These are phyloP conservation scores for Uromys caudimaculatus DNA, from an alignment of 2,797 vertebrate species.

Conservation along the genomic window DNA sequence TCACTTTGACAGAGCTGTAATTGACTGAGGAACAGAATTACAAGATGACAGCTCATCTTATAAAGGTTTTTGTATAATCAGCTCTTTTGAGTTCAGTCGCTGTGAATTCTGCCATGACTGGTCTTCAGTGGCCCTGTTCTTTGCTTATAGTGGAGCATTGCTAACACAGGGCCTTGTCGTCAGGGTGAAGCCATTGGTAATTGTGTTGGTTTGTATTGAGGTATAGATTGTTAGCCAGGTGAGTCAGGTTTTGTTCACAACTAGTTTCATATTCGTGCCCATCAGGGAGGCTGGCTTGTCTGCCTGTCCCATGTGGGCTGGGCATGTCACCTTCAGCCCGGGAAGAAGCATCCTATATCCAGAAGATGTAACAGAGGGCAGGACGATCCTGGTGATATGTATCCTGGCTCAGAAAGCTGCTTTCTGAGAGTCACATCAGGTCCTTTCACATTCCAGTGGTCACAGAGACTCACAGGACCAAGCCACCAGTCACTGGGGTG, in stretches of 20 bases:
- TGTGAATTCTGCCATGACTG: not conserved
- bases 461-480: not conserved
- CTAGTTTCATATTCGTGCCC: not conserved
- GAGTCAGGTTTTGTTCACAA: not conserved
- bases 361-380: not conserved
- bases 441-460: not conserved
- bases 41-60: not conserved
- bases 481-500: not conserved
- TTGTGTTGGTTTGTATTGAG: not conserved
- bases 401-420: not conserved
- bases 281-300: not conserved
- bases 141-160: not conserved
- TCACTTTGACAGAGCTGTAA: not conserved
- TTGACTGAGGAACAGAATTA: not conserved
- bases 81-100: constrained; percentile 25
- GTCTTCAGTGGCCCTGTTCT: not conserved
- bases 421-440: not conserved
- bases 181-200: not conserved
- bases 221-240: not conserved
- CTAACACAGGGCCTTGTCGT: constrained; percentile 36
- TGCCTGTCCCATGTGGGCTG: not conserved
- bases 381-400: not conserved
- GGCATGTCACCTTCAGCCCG: not conserved
- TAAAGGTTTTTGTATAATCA: not conserved
- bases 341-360: not conserved